Evolutionary conservation across 2,113 vertebrate genomes (phyloP), one percentile per base, ranked within the genome.

Genomic region (Zapus hudsonius): DNA sequence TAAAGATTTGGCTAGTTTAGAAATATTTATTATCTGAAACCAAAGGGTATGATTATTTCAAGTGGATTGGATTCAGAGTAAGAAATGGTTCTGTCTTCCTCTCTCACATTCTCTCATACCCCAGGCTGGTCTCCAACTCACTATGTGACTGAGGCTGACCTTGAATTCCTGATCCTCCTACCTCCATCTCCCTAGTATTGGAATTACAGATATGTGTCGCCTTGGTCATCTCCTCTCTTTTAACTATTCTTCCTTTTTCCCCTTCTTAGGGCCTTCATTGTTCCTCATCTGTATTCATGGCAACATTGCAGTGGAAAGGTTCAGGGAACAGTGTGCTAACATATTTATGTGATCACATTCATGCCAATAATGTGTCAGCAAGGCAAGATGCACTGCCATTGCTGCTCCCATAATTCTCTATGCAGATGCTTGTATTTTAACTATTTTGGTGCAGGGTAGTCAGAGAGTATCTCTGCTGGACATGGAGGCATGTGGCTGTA

Each of bases 11-110:
- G 19, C 38, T 93, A 25, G 72, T 67, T 94, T 75, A 57, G 74
- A 81, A 57, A 76, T 81, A 72, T n/a, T 36, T 19, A 83, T 89
- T 74, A 78, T 61, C 72, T 92, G 67, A 84, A 94, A 80, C 19
- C 17, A 95, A 80, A 89, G 87, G 80, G 84, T 84, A 76, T 63
- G 61, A 23, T 76, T 75, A 47, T 92, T 91, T 89, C 84, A 86
- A 66, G 61, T 84, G 70, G 17, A 70, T 66, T 80, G 69, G 57
- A 79, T 52, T 23, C 87, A 40, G 12, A 13, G 19, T 84, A 74
- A 70, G 44, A 64, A 85, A 87, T 80, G 1, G 1, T 47, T 16
- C 2, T 36, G 20, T 29, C 38, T 57, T 44, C 29, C 40, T 40
- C 25, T 4, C 4, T 67, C 4, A 47, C 9, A 7, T 7, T 69